Base-by-base conservation (phyloP, 2,888 invertebrate species). In the Sesamia inferens region DNA sequence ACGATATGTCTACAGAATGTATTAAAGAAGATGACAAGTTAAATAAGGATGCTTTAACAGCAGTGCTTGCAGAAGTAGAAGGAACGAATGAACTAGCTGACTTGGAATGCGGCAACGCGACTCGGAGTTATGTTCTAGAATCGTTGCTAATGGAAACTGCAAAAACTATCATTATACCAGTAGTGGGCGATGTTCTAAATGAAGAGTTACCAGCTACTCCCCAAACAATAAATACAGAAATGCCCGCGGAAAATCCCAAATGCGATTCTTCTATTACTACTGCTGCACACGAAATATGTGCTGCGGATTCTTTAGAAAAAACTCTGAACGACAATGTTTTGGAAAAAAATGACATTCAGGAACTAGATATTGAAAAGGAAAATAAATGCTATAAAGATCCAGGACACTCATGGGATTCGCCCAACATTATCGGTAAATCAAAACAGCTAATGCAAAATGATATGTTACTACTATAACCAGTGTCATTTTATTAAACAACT, bases 81-180 rank as follows among this genome's bases (percentile, higher is more conserved):
- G 22, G 2, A 1, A 31, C 47, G 0, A 8, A 11, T 48, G 8
- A 59, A 64, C 5, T 42, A 4, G 19, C 19, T 22, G 24, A 16
- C n/a, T 22, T 31, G 0, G 11, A 68, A 19, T 19, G 24, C 2
- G 8, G 6, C 16, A 31, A 13, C 8, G 24, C 22, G 22, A n/a
- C 42, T 51, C 58, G 16, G 14, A 73, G 31, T 42, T 58, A 78
- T 44, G 8, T 78, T 13, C 31, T 78, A 59, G 73, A 68, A 59
- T 59, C 63, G 31, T 39, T 78, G n/a, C 48, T 73, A 22, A 73
- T 73, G 44, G 64, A 73, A 64, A 76, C 61, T 63, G 68, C 74
- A 42, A 79, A 79, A 74, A 69, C 74, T 13, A 64, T 78, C 6
- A 78, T 78, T 14, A 24, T 79, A 48, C 74, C 79, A 31, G 59